Base-by-base conservation (phyloP, 2,888 invertebrate species). In the Deilephila elpenor region DNA sequence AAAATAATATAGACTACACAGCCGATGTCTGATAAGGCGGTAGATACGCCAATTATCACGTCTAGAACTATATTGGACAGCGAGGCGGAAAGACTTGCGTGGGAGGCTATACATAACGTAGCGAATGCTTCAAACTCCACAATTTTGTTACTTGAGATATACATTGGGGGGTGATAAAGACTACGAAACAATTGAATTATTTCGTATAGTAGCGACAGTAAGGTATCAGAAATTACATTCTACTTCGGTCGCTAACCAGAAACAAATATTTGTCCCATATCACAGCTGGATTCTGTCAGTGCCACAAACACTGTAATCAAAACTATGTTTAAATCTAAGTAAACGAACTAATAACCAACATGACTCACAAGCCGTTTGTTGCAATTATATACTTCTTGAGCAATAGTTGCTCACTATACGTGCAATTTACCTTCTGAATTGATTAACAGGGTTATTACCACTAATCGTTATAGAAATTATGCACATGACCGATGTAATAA, bases 11-110 rank as follows among this genome's bases (percentile, higher is more conserved):
- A 14, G 17, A 25, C 51, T 19, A 29, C 17, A 25, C 25, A 44
- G 5, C 11, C 25, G 25, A 51, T 51, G 67, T 29, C 67, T 7
- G 25, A 51, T 62, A 44, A 44, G n/a, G 51, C 67, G 25, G 6
- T 67, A 67, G 44, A 51, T 67, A 67, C 6, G 51, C 14, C 51
- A 67, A 51, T 67, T 51, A 67, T 51, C 67, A 44, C 17, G 67
- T 51, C 67, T 44, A 44, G 44, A 44, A 25, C 64, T 25, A 29
- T 67, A 67, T 67, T 44, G 44, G 67, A 67, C 67, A 51, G 44
- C 25, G 51, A 44, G 44, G 37, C 20, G 64, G 51, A 25, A 25
- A 51, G 25, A 67, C 67, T 25, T 67, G 67, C 67, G 67, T 67
- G 67, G 67, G 64, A 20, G 0, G 67, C 6, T 67, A 25, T 25